Evolutionary conservation across 2,113 vertebrate genomes (phyloP).

Genomic region (Elephas maximus): DNA sequence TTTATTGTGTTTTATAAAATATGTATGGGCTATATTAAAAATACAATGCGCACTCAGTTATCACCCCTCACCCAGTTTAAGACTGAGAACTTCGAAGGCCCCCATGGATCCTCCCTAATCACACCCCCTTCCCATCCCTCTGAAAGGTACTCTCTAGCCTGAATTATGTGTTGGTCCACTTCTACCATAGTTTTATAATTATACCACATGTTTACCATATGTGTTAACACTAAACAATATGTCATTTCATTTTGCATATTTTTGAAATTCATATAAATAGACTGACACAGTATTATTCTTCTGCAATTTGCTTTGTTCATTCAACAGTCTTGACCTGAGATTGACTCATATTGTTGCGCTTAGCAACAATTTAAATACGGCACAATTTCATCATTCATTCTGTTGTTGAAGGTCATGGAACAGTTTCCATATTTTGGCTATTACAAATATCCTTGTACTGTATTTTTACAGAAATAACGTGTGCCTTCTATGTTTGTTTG

Average conservation of each 20-base stretch:
- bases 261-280: not conserved
- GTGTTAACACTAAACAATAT: not conserved
- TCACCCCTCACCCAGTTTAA: not conserved
- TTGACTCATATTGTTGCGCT: not conserved
- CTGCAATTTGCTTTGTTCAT: not conserved
- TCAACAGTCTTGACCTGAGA: not conserved
- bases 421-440: not conserved
- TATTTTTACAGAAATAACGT: too few species aligned
- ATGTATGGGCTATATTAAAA: not conserved
- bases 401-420: not conserved
- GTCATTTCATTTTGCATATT: not conserved
- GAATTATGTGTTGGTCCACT: not conserved
- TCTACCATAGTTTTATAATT: conserved; percentile 6
- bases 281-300: not conserved
- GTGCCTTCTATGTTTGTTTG: too few species aligned
- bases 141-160: not conserved
- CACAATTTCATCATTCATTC: not conserved
- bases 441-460: not conserved
- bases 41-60: not conserved
- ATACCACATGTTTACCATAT: not conserved
- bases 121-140: not conserved
- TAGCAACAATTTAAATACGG: not conserved
- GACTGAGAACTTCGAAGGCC: not conserved
- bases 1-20: not conserved
- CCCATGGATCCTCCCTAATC: not conserved